Percentiles rank a stretch among this genome's conserved stretches.
phyloP scores from a whole-genome alignment of 2,888 invertebrate species.

The Argynnis bischoffii region DNA sequence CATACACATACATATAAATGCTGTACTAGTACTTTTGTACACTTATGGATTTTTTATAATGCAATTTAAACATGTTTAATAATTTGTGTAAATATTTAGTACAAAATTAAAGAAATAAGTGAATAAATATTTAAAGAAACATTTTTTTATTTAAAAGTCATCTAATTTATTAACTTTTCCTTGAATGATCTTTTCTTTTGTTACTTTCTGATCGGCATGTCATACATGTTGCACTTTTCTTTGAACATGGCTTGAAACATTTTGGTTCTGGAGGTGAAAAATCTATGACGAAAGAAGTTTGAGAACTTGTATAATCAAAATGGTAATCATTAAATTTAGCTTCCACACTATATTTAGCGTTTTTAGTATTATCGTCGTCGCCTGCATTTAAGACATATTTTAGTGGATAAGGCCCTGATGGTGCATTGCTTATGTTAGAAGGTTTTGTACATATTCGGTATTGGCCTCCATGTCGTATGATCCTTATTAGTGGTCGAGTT shows the following conservation, averaged over 20 bases:
- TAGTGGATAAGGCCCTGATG: slow-evolving; percentile 68
- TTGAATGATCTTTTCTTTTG: neutral
- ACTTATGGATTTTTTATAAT: too few relatives aligned
- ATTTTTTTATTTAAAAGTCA: too few relatives aligned
- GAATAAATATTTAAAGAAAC: neutral
- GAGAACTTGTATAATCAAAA: slow-evolving; percentile 73
- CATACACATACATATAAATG: too few relatives aligned
- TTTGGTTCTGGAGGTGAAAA: slow-evolving; percentile 68
- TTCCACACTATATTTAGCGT: slow-evolving; percentile 66
- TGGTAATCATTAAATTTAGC: slow-evolving; percentile 74
- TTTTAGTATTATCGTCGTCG: slow-evolving; percentile 33
- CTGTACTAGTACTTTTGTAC: too few relatives aligned
- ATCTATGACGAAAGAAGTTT: slow-evolving; percentile 70
- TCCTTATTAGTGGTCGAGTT: slow-evolving; percentile 62
- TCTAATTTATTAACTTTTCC: too few relatives aligned
- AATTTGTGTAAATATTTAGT: neutral
- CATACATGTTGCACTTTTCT: slow-evolving; percentile 55
- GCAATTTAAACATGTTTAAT: too few relatives aligned
- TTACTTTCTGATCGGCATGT: slow-evolving; percentile 38
- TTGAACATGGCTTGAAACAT: slow-evolving; percentile 61
- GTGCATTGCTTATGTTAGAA: slow-evolving; percentile 64
- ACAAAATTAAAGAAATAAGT: neutral
- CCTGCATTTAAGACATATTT: slow-evolving; percentile 70
- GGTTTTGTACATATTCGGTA: slow-evolving; percentile 73
- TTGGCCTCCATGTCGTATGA: slow-evolving; percentile 66